Base-by-base conservation (phyloP, 2,888 invertebrate species). In the Mongoloraphidia duomilia region DNA sequence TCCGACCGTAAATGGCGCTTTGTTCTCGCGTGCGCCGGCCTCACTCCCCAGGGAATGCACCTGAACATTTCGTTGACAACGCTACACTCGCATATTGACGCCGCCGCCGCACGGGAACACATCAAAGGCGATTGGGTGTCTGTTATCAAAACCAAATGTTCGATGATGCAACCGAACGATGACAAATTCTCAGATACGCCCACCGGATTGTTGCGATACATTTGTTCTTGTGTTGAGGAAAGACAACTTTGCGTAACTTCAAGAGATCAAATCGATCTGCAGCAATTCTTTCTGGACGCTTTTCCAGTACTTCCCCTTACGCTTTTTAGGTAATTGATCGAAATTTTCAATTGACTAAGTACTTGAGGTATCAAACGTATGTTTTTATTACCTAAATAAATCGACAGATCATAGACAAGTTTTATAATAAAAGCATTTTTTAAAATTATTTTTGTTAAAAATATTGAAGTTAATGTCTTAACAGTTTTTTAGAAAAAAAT, bases 41-140 rank as follows among this genome's bases (percentile, higher is more conserved):
- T 65, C 9, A 57, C 57, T 9, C 54, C 56, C 9, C 55, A 57
- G 13, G 58, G 56, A 1, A 56, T 53, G 14, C 48, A 52, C 3
- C 50, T 61, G 3, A 55, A 58, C 5, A 53, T 66, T 34, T 56
- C 63, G 36, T 50, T 65, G 1, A 54, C 57, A 2, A 57, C 63
- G 43, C 56, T 68, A 39, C 63, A 65, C 49, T 41, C 53, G 9
- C 59, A 57, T 34, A 56, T 68, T 14, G 63, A 66, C 49, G 54
- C 56, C 36, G 57, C 58, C 12, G 63, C 65, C 4, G 53, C 49
- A 4, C 58, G 60, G 49, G 59, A 63, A 46, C 61, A 64, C 41
- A 63, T 65, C 14, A 59, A 59, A 44, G 63, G 62, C 8, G 63
- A 65, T 46, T 67, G 68, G 67, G 61, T 65, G n/a, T 56, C 57